Percentiles rank a stretch among this genome's conserved stretches.
These are phyloP conservation scores for Aplochiton taeniatus DNA, from an alignment of 2,797 vertebrate genomes.

Conservation along the genomic window DNA sequence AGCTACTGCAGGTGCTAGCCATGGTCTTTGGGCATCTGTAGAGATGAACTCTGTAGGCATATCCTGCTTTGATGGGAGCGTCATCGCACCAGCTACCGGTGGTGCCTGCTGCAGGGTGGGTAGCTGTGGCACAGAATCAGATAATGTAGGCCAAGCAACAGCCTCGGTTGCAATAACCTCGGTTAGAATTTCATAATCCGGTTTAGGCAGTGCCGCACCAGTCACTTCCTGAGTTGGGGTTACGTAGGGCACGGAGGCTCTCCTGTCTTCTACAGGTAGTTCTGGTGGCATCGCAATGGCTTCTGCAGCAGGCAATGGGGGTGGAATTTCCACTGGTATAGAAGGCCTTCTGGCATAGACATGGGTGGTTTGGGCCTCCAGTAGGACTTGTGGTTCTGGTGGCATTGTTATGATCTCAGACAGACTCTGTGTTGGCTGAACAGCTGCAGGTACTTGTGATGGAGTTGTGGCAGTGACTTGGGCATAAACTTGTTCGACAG, in stretches of 20 bases:
- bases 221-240: too few species aligned
- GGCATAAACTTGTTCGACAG: too few species aligned
- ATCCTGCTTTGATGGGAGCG: conserved; percentile 31
- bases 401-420: conserved; percentile 40
- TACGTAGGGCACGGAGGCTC: too few species aligned
- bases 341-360: conserved; percentile 3
- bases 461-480: too few species aligned
- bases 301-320: conserved; percentile 15
- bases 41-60: conserved; percentile 23
- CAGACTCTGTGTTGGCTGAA: background rate
- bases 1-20: conserved; percentile 23
- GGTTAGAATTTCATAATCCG: background rate
- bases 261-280: too few species aligned
- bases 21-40: conserved; percentile 26
- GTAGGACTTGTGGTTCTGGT: conserved; percentile 34
- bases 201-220: too few species aligned
- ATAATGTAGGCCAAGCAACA: conserved; percentile 20
- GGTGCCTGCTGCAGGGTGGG: conserved; percentile 31
- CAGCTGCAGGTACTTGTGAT: too few species aligned
- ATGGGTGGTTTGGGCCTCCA: background rate
- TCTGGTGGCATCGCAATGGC: background rate
- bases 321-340: conserved; percentile 17
- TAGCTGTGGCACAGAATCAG: conserved; percentile 39
- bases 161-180: conserved; percentile 1
- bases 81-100: conserved; percentile 34